Conservation (phyloP, 2,797 vertebrate genomes). For the Bufotes viridis region DNA sequence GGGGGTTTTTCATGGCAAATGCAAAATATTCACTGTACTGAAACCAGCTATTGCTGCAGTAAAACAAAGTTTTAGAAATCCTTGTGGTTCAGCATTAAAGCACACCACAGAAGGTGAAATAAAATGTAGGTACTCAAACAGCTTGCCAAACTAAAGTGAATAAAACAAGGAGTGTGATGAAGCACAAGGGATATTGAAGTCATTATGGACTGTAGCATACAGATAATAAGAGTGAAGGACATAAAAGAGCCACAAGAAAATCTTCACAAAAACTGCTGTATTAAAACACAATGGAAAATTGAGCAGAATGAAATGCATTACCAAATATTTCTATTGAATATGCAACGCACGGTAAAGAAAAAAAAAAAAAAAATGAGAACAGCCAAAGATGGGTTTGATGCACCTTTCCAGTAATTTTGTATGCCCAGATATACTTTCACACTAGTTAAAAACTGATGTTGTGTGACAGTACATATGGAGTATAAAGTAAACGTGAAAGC, state of each 20-base stretch:
- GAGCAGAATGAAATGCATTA: not conserved
- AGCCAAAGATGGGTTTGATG: not conserved
- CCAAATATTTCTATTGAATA: slow-evolving; percentile 4
- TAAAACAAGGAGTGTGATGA: slow-evolving; percentile 31
- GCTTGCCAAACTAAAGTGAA: slow-evolving; percentile 48
- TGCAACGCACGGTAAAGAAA: not conserved
- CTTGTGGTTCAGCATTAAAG: slow-evolving; percentile 38
- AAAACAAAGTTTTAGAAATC: slow-evolving; percentile 34
- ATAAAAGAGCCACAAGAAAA: slow-evolving; percentile 26
- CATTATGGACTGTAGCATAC: not conserved
- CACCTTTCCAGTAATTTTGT: slow-evolving; percentile 1
- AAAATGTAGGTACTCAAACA: slow-evolving; percentile 48
- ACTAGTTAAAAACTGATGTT: not conserved
- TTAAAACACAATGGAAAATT: not conserved
- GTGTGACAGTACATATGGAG: not conserved
- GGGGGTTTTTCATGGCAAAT: slow-evolving; percentile 16
- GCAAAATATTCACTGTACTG: slow-evolving; percentile 26
- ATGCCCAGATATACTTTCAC: not conserved
- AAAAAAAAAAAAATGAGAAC: not conserved
- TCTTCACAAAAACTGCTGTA: not conserved
- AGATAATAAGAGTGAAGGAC: not conserved
- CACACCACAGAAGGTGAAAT: slow-evolving; percentile 27
- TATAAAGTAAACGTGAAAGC: not conserved
- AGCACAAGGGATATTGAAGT: slow-evolving; percentile 39
- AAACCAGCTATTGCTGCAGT: slow-evolving; percentile 31